These are phyloP conservation scores for Calliscelio sp. DNA, from an alignment of 2,888 invertebrate genomes.

Conservation along the genomic window DNA sequence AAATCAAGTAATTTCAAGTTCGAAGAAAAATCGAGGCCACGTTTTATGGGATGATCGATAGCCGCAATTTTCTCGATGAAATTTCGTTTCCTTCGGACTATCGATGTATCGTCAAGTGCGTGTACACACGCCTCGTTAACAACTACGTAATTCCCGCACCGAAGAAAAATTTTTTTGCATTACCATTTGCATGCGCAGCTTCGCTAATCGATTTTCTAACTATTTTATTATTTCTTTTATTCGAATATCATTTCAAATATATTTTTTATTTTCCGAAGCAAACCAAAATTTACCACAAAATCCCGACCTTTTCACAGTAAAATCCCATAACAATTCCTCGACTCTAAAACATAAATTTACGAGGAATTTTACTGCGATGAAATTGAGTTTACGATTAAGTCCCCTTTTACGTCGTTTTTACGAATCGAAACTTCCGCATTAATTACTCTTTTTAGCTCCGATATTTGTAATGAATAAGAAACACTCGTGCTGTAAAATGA, in stretches of 20 bases:
- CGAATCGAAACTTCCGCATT: background rate
- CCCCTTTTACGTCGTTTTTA: background rate
- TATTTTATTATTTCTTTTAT: constrained; percentile 5
- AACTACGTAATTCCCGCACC: constrained; percentile 39
- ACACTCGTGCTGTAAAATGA: too few species aligned
- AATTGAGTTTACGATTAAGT: too few species aligned
- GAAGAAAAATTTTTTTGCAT: constrained; percentile 25
- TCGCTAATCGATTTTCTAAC: constrained; percentile 10
- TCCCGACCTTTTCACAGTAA: constrained; percentile 2
- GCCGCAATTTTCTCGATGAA: constrained; percentile 63
- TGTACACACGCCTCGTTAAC: constrained; percentile 44
- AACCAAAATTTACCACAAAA: too few species aligned
- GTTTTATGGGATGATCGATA: constrained; percentile 66
- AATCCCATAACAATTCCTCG: background rate
- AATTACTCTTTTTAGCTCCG: background rate
- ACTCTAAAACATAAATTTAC: background rate
- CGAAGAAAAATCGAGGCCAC: constrained; percentile 53
- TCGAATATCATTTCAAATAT: too few species aligned
- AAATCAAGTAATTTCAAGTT: too few species aligned
- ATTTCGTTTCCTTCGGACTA: constrained; percentile 57
- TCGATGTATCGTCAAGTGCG: constrained; percentile 4
- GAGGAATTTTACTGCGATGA: constrained; percentile 1
- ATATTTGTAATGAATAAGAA: constrained; percentile 1
- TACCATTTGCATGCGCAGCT: constrained; percentile 29
- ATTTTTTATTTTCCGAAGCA: too few species aligned